phyloP scores from a whole-genome alignment of 53 echinoderm and acorn worm species.

The Luidia sarsii region DNA sequence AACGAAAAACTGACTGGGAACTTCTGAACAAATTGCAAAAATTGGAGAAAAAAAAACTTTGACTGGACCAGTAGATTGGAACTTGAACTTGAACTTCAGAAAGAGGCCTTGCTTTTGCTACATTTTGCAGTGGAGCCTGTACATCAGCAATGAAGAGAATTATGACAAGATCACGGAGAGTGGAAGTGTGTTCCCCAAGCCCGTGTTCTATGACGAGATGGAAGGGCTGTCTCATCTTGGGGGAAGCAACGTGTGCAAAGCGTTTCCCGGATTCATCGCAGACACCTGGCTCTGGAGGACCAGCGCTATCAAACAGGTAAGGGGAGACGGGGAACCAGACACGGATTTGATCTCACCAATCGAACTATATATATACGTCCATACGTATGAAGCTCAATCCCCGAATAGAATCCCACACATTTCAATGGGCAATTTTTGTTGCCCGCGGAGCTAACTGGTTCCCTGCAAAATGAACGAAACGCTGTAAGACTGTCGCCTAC shows the following conservation, averaged over 20 bases:
- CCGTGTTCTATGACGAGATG: constrained; percentile 62
- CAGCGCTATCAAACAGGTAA: constrained; percentile 54
- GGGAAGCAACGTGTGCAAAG: constrained; percentile 56
- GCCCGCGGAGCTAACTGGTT: too few relatives aligned
- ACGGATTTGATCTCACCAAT: neutral
- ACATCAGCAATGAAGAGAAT: constrained; percentile 49
- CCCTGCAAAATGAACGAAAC: too few relatives aligned
- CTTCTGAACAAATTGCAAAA: too few relatives aligned
- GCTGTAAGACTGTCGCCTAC: too few relatives aligned
- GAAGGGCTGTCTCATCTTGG: constrained; percentile 75
- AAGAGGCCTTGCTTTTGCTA: too few relatives aligned
- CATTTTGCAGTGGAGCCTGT: constrained; percentile 64
- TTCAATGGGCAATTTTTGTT: too few relatives aligned
- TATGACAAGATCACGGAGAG: constrained; percentile 1
- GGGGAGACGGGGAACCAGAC: neutral
- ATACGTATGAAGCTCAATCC: too few relatives aligned
- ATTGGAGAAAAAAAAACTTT: too few relatives aligned
- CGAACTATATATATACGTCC: neutral
- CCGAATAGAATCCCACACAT: too few relatives aligned
- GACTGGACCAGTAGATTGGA: too few relatives aligned
- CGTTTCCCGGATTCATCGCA: constrained; percentile 78
- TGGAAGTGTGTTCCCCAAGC: constrained; percentile 28
- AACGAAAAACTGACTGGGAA: too few relatives aligned
- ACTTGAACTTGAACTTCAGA: too few relatives aligned
- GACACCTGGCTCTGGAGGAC: constrained; percentile 68